These are phyloP conservation scores for Olivierus martensii DNA, from an alignment of 1,140 invertebrate species.

Conservation along the genomic window DNA sequence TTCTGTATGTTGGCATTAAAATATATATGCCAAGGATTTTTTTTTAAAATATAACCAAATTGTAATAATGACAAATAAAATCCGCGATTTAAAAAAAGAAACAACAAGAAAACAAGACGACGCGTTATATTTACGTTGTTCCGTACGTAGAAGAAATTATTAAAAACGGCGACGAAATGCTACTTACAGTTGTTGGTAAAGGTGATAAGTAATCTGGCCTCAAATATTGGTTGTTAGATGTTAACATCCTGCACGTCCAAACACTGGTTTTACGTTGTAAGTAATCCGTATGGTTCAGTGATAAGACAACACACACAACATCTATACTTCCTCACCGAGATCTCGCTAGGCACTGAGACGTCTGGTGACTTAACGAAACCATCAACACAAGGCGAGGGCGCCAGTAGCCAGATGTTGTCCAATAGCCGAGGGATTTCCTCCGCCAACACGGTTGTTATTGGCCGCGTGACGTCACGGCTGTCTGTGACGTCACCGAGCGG, in stretches of 20 bases:
- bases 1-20: too few relatives aligned
- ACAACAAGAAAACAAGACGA: too few relatives aligned
- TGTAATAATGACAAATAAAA: too few relatives aligned
- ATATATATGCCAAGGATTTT: too few relatives aligned
- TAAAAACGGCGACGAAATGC: neutral
- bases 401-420: neutral
- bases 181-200: slow-evolving; percentile 74
- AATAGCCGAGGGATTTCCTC: neutral
- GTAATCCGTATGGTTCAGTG: neutral
- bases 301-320: neutral
- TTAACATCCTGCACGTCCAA: slow-evolving; percentile 54
- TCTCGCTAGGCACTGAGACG: too few relatives aligned
- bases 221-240: slow-evolving; percentile 78
- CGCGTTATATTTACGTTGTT: neutral
- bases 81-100: too few relatives aligned
- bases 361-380: too few relatives aligned
- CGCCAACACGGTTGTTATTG: slow-evolving; percentile 3
- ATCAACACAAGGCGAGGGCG: neutral
- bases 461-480: slow-evolving; percentile 7
- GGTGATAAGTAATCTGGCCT: slow-evolving; percentile 86
- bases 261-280: slow-evolving; percentile 24
- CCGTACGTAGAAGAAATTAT: neutral
- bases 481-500: slow-evolving; percentile 6
- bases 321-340: neutral
- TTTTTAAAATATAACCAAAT: too few relatives aligned